phyloP scores from a whole-genome alignment of 2,888 invertebrate species.

The Malthinus seriepunctatus region DNA sequence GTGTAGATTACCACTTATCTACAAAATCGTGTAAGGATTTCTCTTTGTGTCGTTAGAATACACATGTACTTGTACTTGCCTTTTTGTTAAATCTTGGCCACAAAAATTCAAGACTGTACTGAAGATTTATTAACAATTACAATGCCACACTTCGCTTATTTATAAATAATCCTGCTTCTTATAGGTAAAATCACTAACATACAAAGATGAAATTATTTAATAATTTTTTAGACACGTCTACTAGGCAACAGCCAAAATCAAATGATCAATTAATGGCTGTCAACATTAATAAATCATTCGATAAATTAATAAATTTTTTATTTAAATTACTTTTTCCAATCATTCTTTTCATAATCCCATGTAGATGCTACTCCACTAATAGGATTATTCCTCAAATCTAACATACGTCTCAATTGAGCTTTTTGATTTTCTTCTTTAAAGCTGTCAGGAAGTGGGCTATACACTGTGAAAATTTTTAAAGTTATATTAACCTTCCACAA shows the following conservation, averaged over 20 bases:
- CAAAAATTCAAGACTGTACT: too few relatives aligned
- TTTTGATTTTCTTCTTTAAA: constrained; percentile 63
- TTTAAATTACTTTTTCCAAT: constrained; percentile 60
- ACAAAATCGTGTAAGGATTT: too few relatives aligned
- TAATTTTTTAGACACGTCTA: too few relatives aligned
- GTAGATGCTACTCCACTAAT: constrained; percentile 65
- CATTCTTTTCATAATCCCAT: constrained; percentile 72
- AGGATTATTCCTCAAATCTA: constrained; percentile 62
- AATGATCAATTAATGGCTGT: constrained; percentile 11
- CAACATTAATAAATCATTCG: constrained; percentile 3
- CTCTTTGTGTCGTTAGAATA: too few relatives aligned
- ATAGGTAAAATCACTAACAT: too few relatives aligned
- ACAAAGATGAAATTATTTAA: too few relatives aligned
- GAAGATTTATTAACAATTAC: too few relatives aligned
- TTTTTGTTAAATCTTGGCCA: too few relatives aligned
- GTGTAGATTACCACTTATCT: too few relatives aligned
- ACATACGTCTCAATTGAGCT: constrained; percentile 63
- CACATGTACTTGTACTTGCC: too few relatives aligned
- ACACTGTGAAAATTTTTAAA: constrained; percentile 41
- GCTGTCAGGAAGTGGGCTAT: constrained; percentile 55
- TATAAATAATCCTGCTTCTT: too few relatives aligned
- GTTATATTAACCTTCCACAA: neutral
- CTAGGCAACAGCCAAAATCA: neutral
- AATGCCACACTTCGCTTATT: too few relatives aligned
- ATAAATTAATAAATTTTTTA: neutral